Conservation (phyloP, 2,888 invertebrate genomes). For the Pediacus dermestoides region DNA sequence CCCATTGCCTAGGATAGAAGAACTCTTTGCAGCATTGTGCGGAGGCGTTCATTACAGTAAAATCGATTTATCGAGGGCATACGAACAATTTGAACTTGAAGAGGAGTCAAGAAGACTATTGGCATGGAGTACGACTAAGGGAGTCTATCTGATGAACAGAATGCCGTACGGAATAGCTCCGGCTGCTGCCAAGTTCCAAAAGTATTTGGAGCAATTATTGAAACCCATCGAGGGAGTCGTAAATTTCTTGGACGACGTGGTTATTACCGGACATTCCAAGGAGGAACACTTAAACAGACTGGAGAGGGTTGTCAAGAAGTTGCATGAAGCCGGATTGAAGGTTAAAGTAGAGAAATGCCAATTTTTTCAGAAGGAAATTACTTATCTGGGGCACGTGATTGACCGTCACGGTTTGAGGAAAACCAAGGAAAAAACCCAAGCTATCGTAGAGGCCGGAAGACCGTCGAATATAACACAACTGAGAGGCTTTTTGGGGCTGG, state of each 20-base stretch:
- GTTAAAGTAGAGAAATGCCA: constrained; percentile 34
- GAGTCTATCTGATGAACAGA: constrained; percentile 36
- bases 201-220: constrained; percentile 35
- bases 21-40: constrained; percentile 10
- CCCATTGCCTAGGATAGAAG: constrained; percentile 14
- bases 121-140: constrained; percentile 36
- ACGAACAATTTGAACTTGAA: constrained; percentile 36
- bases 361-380: constrained; percentile 33
- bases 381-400: constrained; percentile 31
- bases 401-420: constrained; percentile 11
- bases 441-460: not conserved
- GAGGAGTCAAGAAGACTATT: constrained; percentile 27
- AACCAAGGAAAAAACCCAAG: not conserved
- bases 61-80: constrained; percentile 27
- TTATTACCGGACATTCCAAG: constrained; percentile 27
- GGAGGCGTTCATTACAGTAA: constrained; percentile 12
- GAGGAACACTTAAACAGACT: constrained; percentile 23
- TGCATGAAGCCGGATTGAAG: constrained; percentile 26
- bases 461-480: constrained; percentile 7
- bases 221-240: constrained; percentile 28
- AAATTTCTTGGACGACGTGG: constrained; percentile 34
- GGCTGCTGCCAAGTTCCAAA: constrained; percentile 39
- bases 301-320: constrained; percentile 23
- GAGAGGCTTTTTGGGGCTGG: constrained; percentile 10
- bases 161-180: constrained; percentile 39